Conservation (phyloP, 2,113 vertebrate genomes). For the Bubalus kerabau region DNA sequence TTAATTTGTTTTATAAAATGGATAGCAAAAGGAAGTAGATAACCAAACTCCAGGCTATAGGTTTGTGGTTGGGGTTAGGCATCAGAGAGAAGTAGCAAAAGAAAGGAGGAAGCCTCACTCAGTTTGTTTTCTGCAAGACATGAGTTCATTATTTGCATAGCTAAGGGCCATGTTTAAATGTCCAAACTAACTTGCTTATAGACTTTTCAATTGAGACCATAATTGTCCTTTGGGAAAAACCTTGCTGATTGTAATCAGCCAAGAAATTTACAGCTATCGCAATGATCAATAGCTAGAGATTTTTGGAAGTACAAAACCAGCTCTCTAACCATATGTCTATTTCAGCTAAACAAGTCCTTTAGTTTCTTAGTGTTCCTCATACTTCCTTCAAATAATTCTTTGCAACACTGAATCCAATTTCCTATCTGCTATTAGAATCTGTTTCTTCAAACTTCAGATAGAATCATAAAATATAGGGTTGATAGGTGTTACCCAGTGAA, state of each 20-base stretch:
- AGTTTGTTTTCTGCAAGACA: constrained; percentile 43
- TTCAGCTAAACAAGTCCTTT: constrained; percentile 4
- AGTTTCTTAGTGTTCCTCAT: neutral
- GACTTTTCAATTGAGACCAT: constrained; percentile 59
- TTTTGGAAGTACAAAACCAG: constrained; percentile 45
- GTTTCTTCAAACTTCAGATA: neutral
- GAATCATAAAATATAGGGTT: constrained; percentile 9
- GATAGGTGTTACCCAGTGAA: neutral
- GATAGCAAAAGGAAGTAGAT: constrained; percentile 47
- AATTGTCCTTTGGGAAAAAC: constrained; percentile 44
- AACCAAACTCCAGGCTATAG: constrained; percentile 57
- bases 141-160: constrained; percentile 55
- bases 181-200: constrained; percentile 54
- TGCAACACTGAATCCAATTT: constrained; percentile 15
- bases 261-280: constrained; percentile 36
- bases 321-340: neutral
- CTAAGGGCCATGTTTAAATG: constrained; percentile 45
- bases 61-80: neutral
- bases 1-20: constrained; percentile 64
- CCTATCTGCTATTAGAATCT: neutral
- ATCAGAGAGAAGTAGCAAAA: neutral
- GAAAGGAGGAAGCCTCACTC: constrained; percentile 3
- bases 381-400: neutral
- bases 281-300: constrained; percentile 52
- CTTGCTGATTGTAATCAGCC: constrained; percentile 45